phyloP scores from a whole-genome alignment of 2,113 vertebrate species.

The Syngnathoides biaculeatus region DNA sequence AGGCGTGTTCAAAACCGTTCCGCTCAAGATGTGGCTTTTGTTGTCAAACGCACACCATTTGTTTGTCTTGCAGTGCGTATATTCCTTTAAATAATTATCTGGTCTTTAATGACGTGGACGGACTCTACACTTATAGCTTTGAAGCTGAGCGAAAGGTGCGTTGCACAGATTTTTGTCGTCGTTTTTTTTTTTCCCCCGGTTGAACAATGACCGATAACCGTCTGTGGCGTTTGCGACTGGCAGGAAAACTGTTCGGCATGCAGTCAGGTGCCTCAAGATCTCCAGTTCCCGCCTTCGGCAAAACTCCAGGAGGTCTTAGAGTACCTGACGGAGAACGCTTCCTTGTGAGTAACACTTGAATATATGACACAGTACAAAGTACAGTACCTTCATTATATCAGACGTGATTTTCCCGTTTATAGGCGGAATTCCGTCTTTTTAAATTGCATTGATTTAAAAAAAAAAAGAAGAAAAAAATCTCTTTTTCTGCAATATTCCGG shows the following conservation, averaged over 20 bases:
- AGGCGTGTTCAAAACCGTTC: not conserved
- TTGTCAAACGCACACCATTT: not conserved
- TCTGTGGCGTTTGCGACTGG: slow-evolving; percentile 1
- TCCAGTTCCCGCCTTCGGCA: slow-evolving; percentile 90
- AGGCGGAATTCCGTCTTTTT: too few relatives aligned
- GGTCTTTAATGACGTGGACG: slow-evolving; percentile 92
- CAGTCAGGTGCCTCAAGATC: slow-evolving; percentile 92
- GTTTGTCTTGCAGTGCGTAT: slow-evolving; percentile 77
- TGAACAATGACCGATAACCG: not conserved
- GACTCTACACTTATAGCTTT: slow-evolving; percentile 89
- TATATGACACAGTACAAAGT: not conserved
- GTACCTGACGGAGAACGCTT: slow-evolving; percentile 89
- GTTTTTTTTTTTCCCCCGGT: not conserved
- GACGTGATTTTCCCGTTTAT: too few relatives aligned
- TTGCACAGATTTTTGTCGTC: not conserved
- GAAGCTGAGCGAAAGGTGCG: slow-evolving; percentile 93
- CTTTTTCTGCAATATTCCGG: too few relatives aligned
- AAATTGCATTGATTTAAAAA: too few relatives aligned
- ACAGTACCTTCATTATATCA: too few relatives aligned
- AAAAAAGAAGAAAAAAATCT: too few relatives aligned
- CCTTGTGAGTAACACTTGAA: slow-evolving; percentile 82
- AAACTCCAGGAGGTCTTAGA: slow-evolving; percentile 94
- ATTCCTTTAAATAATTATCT: slow-evolving; percentile 94
- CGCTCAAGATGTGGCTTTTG: not conserved
- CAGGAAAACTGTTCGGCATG: slow-evolving; percentile 85